Base-by-base conservation (phyloP, 2,888 invertebrate species). In the Tipula confusa region DNA sequence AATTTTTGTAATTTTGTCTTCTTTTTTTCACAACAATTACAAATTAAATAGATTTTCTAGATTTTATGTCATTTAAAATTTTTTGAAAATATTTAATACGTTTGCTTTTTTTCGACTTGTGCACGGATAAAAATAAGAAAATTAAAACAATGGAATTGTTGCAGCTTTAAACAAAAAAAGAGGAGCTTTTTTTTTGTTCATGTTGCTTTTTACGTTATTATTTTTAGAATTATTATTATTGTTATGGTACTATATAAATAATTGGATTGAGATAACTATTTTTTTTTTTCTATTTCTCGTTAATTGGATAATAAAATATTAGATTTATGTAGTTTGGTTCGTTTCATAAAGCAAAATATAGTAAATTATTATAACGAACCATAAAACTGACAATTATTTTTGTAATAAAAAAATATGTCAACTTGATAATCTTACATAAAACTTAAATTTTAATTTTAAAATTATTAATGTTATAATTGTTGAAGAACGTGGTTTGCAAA, bases 221-320 rank as follows among this genome's bases (percentile, higher is more conserved):
- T 43, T 43, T n/a, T 43, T 43, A 43, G 15, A 15, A 43, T 43
- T 43, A 11, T 43, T 43, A 43, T 43, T 43, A 64, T 64, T 64
- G 24, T 24, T 64, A 64, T 64, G n/a, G n/a, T n/a, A n/a, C n/a
- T n/a, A n/a, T n/a, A n/a, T 64, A 24, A 9, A 64, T 18, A 24
- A 64, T 64, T 64, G 64, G 64, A 24, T 64, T 64, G 24, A 64
- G 64, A 64, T 64, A 64, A 64, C 64, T 64, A 64, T 64, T 64
- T 64, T 24, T 24, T 9, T 3, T 64, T 64, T n/a, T n/a, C n/a
- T n/a, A n/a, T n/a, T n/a, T n/a, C n/a, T n/a, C n/a, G n/a, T n/a
- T 64, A 64, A 64, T 64, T 64, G 64, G 64, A 64, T 64, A 64
- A 64, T 64, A 64, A 64, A 64, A 64, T 64, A 9, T 64, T 64